A percentile compares a stretch with the other conserved stretches of the same genome.
Conservation (phyloP, 2,113 vertebrate species). For the Myanophis thanlyinensis region DNA sequence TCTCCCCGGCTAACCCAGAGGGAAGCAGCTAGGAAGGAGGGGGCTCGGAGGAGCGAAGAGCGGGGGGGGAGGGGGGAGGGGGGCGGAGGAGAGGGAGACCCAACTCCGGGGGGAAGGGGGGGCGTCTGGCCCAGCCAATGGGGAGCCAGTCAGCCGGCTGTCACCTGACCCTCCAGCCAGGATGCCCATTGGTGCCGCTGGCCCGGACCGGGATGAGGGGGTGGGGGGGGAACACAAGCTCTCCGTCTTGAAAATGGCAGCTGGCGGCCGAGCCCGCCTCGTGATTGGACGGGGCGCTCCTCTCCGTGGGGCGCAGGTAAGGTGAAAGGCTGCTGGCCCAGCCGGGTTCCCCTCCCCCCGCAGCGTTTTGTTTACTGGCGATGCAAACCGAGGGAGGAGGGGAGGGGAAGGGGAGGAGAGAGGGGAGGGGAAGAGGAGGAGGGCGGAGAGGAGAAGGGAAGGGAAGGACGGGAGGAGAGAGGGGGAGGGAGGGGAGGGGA, state of each 20-base stretch:
- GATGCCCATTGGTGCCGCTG: conserved; percentile 77
- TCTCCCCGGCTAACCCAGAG: conserved; percentile 85
- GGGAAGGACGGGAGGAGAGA: background rate
- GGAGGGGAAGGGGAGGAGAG: background rate
- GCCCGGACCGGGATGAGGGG: conserved; percentile 82
- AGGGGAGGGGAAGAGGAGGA: accelerated
- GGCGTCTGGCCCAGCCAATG: conserved; percentile 81
- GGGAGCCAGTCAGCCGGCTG: conserved; percentile 61
- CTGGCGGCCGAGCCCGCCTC: conserved; percentile 69
- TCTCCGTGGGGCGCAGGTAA: conserved; percentile 79
- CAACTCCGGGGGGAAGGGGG: conserved; percentile 84
- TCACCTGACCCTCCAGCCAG: conserved; percentile 77
- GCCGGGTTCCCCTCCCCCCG: background rate
- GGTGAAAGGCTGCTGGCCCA: conserved; percentile 36
- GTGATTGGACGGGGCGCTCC: conserved; percentile 80
- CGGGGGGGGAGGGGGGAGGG: too few species aligned
- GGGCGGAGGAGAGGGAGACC: conserved; percentile 39
- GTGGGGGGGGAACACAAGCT: too few species aligned
- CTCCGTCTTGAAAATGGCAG: conserved; percentile 83
- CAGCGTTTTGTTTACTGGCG: conserved; percentile 20
- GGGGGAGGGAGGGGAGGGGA: accelerated
- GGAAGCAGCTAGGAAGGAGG: background rate
- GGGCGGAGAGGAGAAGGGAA: too few species aligned
- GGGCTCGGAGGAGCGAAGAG: background rate
- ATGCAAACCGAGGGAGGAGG: background rate